Evolutionary conservation across 2,797 vertebrate species (phyloP).

Genomic region (Thalassophryne amazonica): DNA sequence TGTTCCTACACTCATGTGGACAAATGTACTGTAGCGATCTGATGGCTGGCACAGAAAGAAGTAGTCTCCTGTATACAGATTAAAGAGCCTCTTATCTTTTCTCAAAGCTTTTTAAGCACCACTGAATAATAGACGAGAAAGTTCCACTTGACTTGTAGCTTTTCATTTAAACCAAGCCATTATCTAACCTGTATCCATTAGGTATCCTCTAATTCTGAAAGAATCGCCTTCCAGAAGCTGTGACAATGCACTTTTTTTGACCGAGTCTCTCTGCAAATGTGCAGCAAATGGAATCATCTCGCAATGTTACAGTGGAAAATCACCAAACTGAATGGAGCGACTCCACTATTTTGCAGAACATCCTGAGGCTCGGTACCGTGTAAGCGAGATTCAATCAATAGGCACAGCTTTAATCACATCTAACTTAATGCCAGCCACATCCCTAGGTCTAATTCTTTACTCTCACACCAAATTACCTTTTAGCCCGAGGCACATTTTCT

Average conservation of each 20-base stretch:
- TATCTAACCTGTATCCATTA: constrained; percentile 62
- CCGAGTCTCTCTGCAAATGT: constrained; percentile 31
- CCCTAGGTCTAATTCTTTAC: constrained; percentile 65
- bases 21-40: no score
- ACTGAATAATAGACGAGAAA: constrained; percentile 70
- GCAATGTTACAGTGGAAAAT: constrained; percentile 46
- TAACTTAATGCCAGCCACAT: constrained; percentile 62
- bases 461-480: constrained; percentile 73
- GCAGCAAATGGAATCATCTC: constrained; percentile 55
- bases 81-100: constrained; percentile 64
- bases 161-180: constrained; percentile 69
- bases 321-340: constrained; percentile 37
- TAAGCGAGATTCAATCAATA: constrained; percentile 65
- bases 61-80: constrained; percentile 53
- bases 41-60: constrained; percentile 38
- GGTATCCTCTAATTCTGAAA: constrained; percentile 29
- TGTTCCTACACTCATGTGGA: no score
- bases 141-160: constrained; percentile 69
- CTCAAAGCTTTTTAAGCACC: constrained; percentile 62
- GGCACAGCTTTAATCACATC: constrained; percentile 68
- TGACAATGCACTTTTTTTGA: constrained; percentile 13
- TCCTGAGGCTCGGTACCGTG: constrained; percentile 43
- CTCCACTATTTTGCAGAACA: constrained; percentile 38
- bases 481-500: constrained; percentile 42
- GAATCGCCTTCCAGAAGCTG: constrained; percentile 9